Evolutionary conservation across 1,140 invertebrate species (phyloP), one percentile per base, ranked within the genome.

Genomic region (Sinella curviseta): DNA sequence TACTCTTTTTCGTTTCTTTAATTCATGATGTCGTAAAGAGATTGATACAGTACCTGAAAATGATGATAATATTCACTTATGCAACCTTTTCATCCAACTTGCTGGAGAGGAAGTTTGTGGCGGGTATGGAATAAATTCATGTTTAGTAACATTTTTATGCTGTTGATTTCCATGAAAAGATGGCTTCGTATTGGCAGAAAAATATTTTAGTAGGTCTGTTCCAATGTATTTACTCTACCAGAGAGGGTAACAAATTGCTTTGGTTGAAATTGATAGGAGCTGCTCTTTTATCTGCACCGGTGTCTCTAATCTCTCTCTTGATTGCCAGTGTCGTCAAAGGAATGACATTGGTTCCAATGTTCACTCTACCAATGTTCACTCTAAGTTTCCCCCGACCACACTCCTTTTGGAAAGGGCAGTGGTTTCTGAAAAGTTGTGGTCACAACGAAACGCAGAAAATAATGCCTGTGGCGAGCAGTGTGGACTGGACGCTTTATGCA

Each of bases 401-500:
- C 0, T 78, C 81, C n/a, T 83, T 82, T 67, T 83, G 83, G 83
- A 83, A 82, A 34, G 76, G 57, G 0, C 55, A 30, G 20, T 83
- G 83, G 81, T 78, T 81, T 74, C 34, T 54, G 54, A 20, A 55
- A 75, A 79, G 55, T 74, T 28, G 67, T 74, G 20, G 75, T 77
- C 65, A 31, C 26, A 65, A 65, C 24, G 48, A 36, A 12, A 82
- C 78, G 36, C 34, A 75, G 36, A 36, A 75, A 28, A 54, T 75
- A 8, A 26, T 75, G 39, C 74, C 34, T 4, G 35, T 48, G 8
- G 36, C 39, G 26, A 55, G 55, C 24, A 78, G 67, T 16, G n/a
- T 83, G 28, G 83, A 83, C 60, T 80, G 79, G 76, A 81, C 78
- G 2, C 78, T 83, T 55, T 83, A 83, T 57, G 78, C 79, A 0